Percentiles rank a stretch among this genome's conserved stretches.
Evolutionary conservation across 2,797 vertebrate genomes (phyloP).

Genomic region (Gila robusta): DNA sequence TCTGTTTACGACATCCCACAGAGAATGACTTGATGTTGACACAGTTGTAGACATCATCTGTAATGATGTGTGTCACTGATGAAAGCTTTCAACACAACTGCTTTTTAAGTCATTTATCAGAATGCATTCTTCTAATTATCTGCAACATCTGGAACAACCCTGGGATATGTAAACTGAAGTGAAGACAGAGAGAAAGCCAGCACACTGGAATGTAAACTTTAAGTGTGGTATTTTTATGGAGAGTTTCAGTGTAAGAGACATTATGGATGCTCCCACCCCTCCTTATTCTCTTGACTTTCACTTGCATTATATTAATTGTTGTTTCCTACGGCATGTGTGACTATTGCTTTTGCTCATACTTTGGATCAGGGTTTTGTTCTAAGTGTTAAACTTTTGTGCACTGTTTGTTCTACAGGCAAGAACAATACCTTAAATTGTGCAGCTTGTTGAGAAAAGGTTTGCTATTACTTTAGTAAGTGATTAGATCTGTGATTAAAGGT

Average conservation of each 20-base stretch:
- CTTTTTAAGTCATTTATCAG: slow-evolving; percentile 74
- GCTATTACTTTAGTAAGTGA: too few relatives aligned
- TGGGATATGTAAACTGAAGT: slow-evolving; percentile 74
- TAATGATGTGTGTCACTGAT: slow-evolving; percentile 79
- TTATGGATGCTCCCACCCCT: neutral
- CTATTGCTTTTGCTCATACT: neutral
- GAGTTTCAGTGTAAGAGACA: slow-evolving; percentile 56
- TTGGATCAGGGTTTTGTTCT: neutral
- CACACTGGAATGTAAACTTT: slow-evolving; percentile 74
- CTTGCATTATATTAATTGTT: neutral
- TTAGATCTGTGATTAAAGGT: too few relatives aligned
- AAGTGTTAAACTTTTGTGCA: neutral
- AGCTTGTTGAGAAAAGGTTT: too few relatives aligned
- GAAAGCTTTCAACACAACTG: slow-evolving; percentile 75
- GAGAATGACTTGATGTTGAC: slow-evolving; percentile 54
- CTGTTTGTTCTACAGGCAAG: neutral
- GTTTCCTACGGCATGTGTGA: neutral
- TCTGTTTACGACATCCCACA: slow-evolving; percentile 16
- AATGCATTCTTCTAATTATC: slow-evolving; percentile 77
- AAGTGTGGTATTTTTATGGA: slow-evolving; percentile 69
- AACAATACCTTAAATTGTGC: neutral
- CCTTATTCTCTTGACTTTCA: neutral
- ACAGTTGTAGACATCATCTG: slow-evolving; percentile 72
- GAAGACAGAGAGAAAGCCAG: slow-evolving; percentile 58
- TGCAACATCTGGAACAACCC: slow-evolving; percentile 80